Percentiles rank a stretch among this genome's conserved stretches.
These are phyloP conservation scores for Trinorchestia longiramus DNA, from an alignment of 1,140 invertebrate species.

Conservation along the genomic window DNA sequence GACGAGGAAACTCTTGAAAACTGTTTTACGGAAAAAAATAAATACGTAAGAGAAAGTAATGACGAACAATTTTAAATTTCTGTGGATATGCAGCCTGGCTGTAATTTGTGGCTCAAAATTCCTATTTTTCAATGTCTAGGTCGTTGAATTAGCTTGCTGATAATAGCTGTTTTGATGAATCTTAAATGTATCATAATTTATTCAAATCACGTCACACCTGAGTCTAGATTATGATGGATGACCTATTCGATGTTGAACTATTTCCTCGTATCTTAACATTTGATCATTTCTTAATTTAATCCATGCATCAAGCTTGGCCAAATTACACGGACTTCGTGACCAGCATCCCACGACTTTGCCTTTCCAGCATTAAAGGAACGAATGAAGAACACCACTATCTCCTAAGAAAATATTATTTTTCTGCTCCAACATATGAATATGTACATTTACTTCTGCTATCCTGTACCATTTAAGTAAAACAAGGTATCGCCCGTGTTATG, in stretches of 20 bases:
- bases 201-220: slow-evolving; percentile 33
- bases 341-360: neutral
- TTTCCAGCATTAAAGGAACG: neutral
- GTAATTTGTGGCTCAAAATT: neutral
- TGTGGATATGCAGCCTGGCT: neutral
- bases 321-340: slow-evolving; percentile 38
- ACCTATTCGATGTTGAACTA: slow-evolving; percentile 37
- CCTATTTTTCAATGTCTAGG: slow-evolving; percentile 1
- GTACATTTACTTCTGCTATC: neutral
- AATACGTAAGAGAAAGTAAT: neutral
- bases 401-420: neutral
- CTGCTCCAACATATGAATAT: neutral
- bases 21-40: neutral
- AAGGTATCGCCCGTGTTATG: neutral
- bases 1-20: neutral
- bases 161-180: neutral
- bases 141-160: neutral
- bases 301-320: slow-evolving; percentile 18
- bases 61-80: neutral
- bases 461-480: neutral
- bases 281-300: slow-evolving; percentile 41
- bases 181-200: slow-evolving; percentile 20
- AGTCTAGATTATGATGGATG: slow-evolving; percentile 30
- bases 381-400: neutral
- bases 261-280: slow-evolving; percentile 39